Percentiles rank a stretch among this genome's conserved stretches.
These are phyloP conservation scores for Rhopalosiphum nymphaeae DNA, from an alignment of 2,888 invertebrate genomes.

Conservation along the genomic window DNA sequence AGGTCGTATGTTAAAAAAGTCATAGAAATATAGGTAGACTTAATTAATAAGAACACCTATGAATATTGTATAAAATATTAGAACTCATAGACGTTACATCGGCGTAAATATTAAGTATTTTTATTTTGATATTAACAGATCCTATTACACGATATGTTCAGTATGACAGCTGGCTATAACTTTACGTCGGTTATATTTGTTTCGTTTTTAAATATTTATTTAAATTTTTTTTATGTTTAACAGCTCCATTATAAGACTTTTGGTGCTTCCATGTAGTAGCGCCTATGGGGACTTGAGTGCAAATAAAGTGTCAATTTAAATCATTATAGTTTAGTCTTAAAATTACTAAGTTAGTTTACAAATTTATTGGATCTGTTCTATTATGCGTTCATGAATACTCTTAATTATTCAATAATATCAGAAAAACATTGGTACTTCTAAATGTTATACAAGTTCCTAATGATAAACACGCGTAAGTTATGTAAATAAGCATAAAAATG, in stretches of 20 bases:
- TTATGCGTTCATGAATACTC: background rate
- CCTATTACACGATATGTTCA: background rate
- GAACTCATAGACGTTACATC: background rate
- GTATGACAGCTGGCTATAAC: background rate
- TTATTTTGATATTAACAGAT: too few species aligned
- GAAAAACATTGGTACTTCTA: background rate
- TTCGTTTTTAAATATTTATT: background rate
- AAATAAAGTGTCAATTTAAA: conserved; percentile 2
- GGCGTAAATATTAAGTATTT: too few species aligned
- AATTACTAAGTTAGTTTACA: background rate
- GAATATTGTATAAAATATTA: background rate
- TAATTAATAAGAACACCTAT: background rate
- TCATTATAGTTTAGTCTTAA: background rate
- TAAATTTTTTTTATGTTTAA: background rate
- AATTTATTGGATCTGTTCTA: background rate
- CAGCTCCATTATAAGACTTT: background rate
- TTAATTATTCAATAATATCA: background rate
- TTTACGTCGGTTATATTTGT: background rate
- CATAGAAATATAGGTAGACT: background rate
- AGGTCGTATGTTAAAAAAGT: background rate
- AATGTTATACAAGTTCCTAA: background rate
- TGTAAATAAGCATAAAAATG: background rate
- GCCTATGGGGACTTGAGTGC: background rate
- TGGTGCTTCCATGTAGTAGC: background rate
- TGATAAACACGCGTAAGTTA: background rate